A percentile compares a stretch with the other conserved stretches of the same genome.
These are phyloP conservation scores for Agonopterix alstromeriana DNA, from an alignment of 2,888 invertebrate genomes.

Conservation along the genomic window DNA sequence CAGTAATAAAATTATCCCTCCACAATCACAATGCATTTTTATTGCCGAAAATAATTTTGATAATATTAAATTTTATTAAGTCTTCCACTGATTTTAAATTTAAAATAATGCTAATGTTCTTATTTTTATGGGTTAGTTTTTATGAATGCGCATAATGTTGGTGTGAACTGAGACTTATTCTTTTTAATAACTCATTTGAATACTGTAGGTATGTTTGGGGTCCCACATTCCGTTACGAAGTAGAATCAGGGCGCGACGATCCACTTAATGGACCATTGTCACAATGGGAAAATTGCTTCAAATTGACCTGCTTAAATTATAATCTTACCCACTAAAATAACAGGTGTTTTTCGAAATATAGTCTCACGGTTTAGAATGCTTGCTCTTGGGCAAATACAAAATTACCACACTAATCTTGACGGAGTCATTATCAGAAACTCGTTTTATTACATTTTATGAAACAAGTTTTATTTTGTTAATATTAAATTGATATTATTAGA, in stretches of 20 bases:
- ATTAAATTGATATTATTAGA: too few relatives aligned
- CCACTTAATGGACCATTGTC: slow-evolving; percentile 69
- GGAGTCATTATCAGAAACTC: too few relatives aligned
- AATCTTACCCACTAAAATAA: slow-evolving; percentile 44
- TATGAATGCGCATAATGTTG: too few relatives aligned
- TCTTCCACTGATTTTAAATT: too few relatives aligned
- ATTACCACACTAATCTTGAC: slow-evolving; percentile 7
- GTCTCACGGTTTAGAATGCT: slow-evolving; percentile 52
- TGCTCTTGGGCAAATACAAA: slow-evolving; percentile 30
- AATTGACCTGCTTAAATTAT: slow-evolving; percentile 51
- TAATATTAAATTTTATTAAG: too few relatives aligned
- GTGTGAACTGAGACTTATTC: background rate
- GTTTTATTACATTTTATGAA: too few relatives aligned
- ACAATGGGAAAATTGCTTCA: slow-evolving; percentile 56
- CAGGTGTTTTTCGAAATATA: slow-evolving; percentile 57
- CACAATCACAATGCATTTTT: too few relatives aligned
- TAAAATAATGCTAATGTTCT: background rate
- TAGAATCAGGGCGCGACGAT: slow-evolving; percentile 39
- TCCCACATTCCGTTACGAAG: slow-evolving; percentile 40
- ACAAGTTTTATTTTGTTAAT: too few relatives aligned
- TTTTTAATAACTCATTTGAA: slow-evolving; percentile 12
- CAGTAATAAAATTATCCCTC: too few relatives aligned
- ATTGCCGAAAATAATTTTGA: too few relatives aligned
- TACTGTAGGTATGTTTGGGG: slow-evolving; percentile 5
- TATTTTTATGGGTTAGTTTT: too few relatives aligned